Evolutionary conservation across 2,797 vertebrate species (phyloP).

Genomic region (Channa striata): DNA sequence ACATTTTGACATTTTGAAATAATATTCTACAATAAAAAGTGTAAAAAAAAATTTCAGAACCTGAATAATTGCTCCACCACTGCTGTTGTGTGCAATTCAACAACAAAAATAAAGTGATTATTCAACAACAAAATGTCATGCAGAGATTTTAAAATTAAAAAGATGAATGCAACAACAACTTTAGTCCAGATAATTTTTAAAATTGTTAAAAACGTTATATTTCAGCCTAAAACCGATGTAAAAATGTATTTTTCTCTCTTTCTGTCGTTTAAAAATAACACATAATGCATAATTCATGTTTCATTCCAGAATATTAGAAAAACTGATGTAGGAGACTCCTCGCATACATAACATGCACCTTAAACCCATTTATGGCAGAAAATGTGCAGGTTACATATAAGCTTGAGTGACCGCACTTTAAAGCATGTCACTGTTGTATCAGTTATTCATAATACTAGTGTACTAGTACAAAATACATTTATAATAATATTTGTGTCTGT

Average conservation of each 20-base stretch:
- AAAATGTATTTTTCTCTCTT: constrained; percentile 3
- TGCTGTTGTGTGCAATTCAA: neutral
- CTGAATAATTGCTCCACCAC: neutral
- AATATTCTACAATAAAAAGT: too few species aligned
- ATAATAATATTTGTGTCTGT: constrained; percentile 36
- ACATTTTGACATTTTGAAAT: too few species aligned
- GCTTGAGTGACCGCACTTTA: constrained; percentile 35
- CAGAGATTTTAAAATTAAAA: neutral
- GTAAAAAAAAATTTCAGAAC: too few species aligned
- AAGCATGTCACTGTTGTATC: constrained; percentile 28
- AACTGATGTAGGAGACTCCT: constrained; percentile 28
- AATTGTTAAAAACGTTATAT: neutral
- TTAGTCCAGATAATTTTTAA: neutral
- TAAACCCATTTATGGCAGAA: constrained; percentile 44
- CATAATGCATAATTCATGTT: constrained; percentile 37
- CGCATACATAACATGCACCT: constrained; percentile 23
- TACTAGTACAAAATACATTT: constrained; percentile 48
- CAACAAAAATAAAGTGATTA: neutral
- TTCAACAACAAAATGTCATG: neutral
- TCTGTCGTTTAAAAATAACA: constrained; percentile 22
- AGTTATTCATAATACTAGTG: constrained; percentile 28
- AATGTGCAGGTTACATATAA: constrained; percentile 24
- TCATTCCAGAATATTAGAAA: constrained; percentile 65
- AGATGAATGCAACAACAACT: neutral
- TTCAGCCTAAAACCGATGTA: constrained; percentile 15